phyloP scores from a whole-genome alignment of 2,797 vertebrate species.

The Strix occidentalis region DNA sequence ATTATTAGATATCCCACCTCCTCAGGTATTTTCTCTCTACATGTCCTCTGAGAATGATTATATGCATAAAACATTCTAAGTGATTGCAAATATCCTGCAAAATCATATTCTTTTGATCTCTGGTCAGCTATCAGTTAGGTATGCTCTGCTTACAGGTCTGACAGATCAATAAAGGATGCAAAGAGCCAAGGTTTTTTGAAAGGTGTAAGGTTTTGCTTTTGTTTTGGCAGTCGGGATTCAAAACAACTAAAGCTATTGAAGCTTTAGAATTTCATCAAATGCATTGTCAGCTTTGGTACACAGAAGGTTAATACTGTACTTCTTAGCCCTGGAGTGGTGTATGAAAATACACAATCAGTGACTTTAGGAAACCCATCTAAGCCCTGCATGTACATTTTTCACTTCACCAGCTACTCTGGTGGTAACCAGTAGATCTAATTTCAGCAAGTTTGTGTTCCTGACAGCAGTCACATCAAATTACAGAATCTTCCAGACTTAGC shows the following conservation, averaged over 20 bases:
- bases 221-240: background rate
- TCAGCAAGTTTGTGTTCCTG: conserved; percentile 45
- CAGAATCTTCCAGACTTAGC: conserved; percentile 51
- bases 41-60: background rate
- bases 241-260: background rate
- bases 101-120: background rate
- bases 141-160: background rate
- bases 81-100: background rate
- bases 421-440: conserved; percentile 58
- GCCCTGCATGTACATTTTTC: conserved; percentile 54
- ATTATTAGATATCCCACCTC: background rate
- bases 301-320: conserved; percentile 47
- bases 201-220: background rate
- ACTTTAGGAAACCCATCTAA: conserved; percentile 58
- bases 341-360: conserved; percentile 43
- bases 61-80: background rate
- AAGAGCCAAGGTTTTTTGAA: background rate
- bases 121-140: background rate
- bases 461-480: conserved; percentile 73
- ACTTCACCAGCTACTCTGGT: conserved; percentile 32
- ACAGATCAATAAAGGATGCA: background rate
- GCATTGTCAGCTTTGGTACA: conserved; percentile 10
- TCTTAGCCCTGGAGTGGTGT: background rate
- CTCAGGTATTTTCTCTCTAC: background rate
- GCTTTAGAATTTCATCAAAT: conserved; percentile 16